Evolutionary conservation across 2,888 invertebrate species (phyloP), one percentile per base, ranked within the genome.

Genomic region (Eueremaeus valkanovi): DNA sequence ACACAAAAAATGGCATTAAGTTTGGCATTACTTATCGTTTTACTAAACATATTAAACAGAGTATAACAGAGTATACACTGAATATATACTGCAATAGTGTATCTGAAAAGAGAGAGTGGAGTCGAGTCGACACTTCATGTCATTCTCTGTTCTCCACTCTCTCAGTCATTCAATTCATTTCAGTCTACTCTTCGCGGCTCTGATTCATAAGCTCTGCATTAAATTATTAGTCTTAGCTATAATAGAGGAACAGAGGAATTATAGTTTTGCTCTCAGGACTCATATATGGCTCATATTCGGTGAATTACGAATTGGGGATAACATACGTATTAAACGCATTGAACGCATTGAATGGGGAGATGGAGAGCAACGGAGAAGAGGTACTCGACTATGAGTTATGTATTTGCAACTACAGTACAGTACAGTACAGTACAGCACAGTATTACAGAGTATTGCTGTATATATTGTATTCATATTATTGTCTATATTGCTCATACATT

Each of bases 141-240:
- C 55, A 55, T 55, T 9, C 24, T 55, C 21, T 3, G 55, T 3
- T 24, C 55, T 55, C 55, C 27, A 27, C 55, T 55, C 55, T 9
- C 21, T 55, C 18, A 24, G 5, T 5, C 24, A 55, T 55, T 27
- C 55, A 55, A 45, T 55, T 55, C 55, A 55, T 55, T 55, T 55
- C 24, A 55, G 3, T 55, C 13, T 8, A 13, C 3, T 40, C 8
- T 40, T n/a, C 9, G 16, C 58, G 18, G 33, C 63, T 63, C 31
- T 63, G 63, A 63, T 63, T 63, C 63, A 63, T 63, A 63, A 63
- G 63, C 63, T 63, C 3, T 63, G 63, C 63, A 63, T 63, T 63
- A 63, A 63, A 63, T 63, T 63, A 55, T 63, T 63, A 63, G 63
- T 63, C 9, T 63, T 5, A 63, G 33, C 63, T 27, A 33, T 63